phyloP scores from a whole-genome alignment of 92 coral and sea anemone genomes.

The Siderastrea siderea region DNA sequence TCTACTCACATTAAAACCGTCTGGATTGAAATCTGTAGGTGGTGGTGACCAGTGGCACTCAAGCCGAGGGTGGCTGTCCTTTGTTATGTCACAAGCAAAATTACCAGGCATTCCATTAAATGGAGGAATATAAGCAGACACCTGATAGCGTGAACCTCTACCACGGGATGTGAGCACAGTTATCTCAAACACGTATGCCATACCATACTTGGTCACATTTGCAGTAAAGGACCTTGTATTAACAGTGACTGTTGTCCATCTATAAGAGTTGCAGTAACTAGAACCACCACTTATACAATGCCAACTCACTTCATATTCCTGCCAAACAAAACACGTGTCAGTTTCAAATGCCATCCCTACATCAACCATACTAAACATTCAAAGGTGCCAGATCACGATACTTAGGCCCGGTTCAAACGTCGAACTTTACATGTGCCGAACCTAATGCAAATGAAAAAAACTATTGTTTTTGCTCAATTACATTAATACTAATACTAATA shows the following conservation, averaged over 20 bases:
- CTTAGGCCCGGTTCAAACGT: too few relatives aligned
- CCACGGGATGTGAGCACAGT: background rate
- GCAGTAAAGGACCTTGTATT: background rate
- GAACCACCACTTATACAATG: background rate
- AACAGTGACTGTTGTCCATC: background rate
- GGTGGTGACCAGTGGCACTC: conserved; percentile 16
- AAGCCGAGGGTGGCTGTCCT: background rate
- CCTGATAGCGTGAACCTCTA: background rate
- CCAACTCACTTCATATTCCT: conserved; percentile 19
- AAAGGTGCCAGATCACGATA: too few relatives aligned
- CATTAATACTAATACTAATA: too few relatives aligned
- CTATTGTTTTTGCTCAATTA: too few relatives aligned
- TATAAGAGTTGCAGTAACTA: background rate
- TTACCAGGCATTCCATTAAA: background rate
- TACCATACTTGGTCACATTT: background rate
- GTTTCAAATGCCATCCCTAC: too few relatives aligned
- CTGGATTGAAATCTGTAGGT: conserved; percentile 22
- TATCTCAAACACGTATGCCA: background rate
- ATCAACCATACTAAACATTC: too few relatives aligned
- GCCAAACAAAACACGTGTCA: background rate
- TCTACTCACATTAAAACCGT: conserved; percentile 35
- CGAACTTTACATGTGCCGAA: too few relatives aligned
- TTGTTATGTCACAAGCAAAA: background rate
- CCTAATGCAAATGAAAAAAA: too few relatives aligned
- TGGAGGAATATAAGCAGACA: background rate